Conservation (phyloP, 2,797 vertebrate genomes). For the Girardinus metallicus region DNA sequence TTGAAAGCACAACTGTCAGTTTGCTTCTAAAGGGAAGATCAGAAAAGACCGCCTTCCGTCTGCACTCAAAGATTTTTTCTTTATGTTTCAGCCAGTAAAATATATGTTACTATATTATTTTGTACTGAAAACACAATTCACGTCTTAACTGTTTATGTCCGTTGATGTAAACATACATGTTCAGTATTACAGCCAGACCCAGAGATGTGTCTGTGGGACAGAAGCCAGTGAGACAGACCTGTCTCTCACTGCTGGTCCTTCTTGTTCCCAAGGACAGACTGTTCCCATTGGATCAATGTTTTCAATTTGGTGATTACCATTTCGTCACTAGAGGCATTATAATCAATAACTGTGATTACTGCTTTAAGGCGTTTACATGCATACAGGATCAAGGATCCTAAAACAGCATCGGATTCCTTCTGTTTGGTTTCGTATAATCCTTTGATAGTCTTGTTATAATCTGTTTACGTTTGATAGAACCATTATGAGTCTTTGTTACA, state of each 20-base stretch:
- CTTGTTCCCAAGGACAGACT: constrained; percentile 48
- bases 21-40: not conserved
- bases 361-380: constrained; percentile 13
- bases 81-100: not conserved
- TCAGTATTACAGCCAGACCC: not conserved
- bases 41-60: not conserved
- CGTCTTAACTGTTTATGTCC: not conserved
- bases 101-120: not conserved
- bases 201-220: not conserved
- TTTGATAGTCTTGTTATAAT: not conserved
- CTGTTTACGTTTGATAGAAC: not conserved
- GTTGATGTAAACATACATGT: not conserved
- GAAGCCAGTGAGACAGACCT: constrained; percentile 14
- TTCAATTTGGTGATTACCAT: constrained; percentile 52
- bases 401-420: not conserved
- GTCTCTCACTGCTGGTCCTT: constrained; percentile 7
- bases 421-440: not conserved
- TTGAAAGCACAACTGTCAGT: constrained; percentile 8
- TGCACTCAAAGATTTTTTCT: not conserved
- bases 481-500: not conserved
- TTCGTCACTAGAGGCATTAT: constrained; percentile 45
- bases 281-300: constrained; percentile 52
- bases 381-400: not conserved
- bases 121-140: not conserved
- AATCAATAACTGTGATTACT: constrained; percentile 52